Evolutionary conservation across 2,888 invertebrate species (phyloP).

Genomic region (Cerastoderma edule): DNA sequence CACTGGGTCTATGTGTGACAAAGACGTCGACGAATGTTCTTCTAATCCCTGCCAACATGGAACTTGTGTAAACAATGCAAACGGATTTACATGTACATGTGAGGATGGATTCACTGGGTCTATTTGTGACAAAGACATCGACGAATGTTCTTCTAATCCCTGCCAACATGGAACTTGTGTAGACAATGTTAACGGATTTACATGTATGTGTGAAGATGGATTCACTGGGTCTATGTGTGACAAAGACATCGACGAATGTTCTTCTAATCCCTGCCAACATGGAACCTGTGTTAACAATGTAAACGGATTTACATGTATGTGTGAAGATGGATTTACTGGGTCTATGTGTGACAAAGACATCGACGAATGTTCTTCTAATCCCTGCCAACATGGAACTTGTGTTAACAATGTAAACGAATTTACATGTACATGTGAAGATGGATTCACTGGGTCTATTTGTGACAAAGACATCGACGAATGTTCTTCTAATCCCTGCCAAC

Average conservation of each 20-base stretch:
- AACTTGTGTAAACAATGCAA: neutral
- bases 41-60: conserved; percentile 6
- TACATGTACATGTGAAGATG: neutral
- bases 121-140: neutral
- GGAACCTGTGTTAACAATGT: conserved; percentile 10
- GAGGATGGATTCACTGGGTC: neutral
- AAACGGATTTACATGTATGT: neutral
- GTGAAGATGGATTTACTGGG: conserved; percentile 35
- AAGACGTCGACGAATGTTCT: neutral
- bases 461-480: conserved; percentile 32
- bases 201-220: neutral
- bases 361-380: conserved; percentile 6
- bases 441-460: conserved; percentile 51
- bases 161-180: conserved; percentile 11
- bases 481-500: neutral
- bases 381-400: too few species aligned
- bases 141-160: conserved; percentile 8
- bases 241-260: conserved; percentile 3
- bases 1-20: neutral
- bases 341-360: conserved; percentile 49
- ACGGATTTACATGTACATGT: neutral
- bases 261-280: conserved; percentile 6
- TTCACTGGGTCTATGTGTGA: neutral
- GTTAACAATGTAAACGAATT: too few species aligned
- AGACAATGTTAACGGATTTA: neutral